phyloP scores from a whole-genome alignment of 2,888 invertebrate species.

The Caenorhabditis japonica region DNA sequence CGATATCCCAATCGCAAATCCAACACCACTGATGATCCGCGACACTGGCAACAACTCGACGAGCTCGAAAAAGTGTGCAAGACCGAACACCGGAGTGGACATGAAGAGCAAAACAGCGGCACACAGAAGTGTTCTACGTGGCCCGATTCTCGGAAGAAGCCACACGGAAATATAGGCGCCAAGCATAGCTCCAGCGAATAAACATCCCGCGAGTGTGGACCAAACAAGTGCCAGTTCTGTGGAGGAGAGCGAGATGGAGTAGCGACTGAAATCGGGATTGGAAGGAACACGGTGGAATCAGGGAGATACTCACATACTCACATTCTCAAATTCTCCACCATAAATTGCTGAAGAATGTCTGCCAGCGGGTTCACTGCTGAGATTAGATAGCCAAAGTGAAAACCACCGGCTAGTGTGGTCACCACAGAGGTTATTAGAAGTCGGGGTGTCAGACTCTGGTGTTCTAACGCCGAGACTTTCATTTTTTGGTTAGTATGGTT shows the following conservation, averaged over 20 bases:
- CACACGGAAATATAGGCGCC: conserved; percentile 32
- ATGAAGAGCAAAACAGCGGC: conserved; percentile 54
- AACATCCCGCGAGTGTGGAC: conserved; percentile 67
- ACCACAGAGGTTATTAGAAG: conserved; percentile 59
- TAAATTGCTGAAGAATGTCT: conserved; percentile 65
- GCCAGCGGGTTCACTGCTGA: conserved; percentile 71
- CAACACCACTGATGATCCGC: conserved; percentile 66
- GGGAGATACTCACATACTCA: conserved; percentile 11
- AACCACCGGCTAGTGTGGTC: conserved; percentile 64
- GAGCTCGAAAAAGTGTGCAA: conserved; percentile 33
- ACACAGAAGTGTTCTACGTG: conserved; percentile 43
- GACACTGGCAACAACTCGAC: conserved; percentile 64
- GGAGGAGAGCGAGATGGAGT: conserved; percentile 12
- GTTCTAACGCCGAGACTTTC: neutral
- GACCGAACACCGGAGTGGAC: conserved; percentile 50
- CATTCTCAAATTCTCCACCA: conserved; percentile 52
- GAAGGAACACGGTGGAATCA: neutral
- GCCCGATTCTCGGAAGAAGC: conserved; percentile 42
- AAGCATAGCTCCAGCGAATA: conserved; percentile 70
- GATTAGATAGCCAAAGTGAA: conserved; percentile 73
- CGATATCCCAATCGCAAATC: conserved; percentile 69
- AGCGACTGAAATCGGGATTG: conserved; percentile 35
- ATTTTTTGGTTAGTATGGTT: too few species aligned
- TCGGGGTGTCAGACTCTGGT: conserved; percentile 6
- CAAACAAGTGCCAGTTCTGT: conserved; percentile 57